Conservation (phyloP, 2,113 vertebrate species). For the Peromyscus polionotus region DNA sequence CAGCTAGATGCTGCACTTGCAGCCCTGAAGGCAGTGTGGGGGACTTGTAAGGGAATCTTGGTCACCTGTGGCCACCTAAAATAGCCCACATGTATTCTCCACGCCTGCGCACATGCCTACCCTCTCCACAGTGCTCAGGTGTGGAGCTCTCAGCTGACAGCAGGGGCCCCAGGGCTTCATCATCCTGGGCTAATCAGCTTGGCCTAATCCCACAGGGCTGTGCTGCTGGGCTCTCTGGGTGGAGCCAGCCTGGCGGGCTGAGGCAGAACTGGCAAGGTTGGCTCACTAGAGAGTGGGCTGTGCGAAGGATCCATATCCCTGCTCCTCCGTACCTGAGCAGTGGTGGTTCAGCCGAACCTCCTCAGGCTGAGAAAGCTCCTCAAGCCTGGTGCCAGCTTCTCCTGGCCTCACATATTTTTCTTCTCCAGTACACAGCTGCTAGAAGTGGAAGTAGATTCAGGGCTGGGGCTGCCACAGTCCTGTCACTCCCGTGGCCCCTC, state of each 20-base stretch:
- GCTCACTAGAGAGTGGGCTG: not conserved
- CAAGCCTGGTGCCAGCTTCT: not conserved
- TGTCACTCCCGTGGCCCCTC: not conserved
- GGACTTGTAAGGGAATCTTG: not conserved
- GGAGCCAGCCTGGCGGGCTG: not conserved
- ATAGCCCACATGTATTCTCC: rapidly evolving
- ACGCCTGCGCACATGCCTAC: rapidly evolving
- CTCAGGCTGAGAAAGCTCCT: not conserved
- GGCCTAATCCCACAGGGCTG: not conserved
- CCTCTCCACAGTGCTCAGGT: not conserved
- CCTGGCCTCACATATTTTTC: rapidly evolving
- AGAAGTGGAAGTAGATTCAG: not conserved
- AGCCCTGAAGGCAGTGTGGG: not conserved
- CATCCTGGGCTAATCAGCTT: not conserved
- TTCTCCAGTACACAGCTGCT: not conserved
- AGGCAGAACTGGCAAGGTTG: not conserved
- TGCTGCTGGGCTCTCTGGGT: not conserved
- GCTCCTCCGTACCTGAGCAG: not conserved
- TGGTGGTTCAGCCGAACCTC: rapidly evolving
- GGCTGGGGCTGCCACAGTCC: rapidly evolving
- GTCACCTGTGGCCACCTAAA: not conserved
- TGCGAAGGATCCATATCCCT: not conserved
- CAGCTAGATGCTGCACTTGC: not conserved
- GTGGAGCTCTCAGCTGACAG: not conserved
- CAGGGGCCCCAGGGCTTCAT: not conserved